Evolutionary conservation across 2,797 vertebrate species (phyloP), one percentile per base, ranked within the genome.

Genomic region (Coreius guichenoti): DNA sequence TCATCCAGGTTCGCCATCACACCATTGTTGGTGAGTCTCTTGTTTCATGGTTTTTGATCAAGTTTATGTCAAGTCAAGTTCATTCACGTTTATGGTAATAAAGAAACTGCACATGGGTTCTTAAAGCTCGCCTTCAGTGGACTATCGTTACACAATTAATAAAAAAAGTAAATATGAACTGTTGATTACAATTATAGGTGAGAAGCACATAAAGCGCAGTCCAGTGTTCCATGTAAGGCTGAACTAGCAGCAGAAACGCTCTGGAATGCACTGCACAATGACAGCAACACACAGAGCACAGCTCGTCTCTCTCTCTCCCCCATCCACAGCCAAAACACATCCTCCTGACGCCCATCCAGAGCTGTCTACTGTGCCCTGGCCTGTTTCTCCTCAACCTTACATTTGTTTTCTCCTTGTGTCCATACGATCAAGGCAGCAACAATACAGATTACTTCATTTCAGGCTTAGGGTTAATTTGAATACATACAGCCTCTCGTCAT

Each of bases 301-400:
- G n/a, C 14, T 3, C 11, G 0, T 49, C 14, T 73, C 43, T 19
- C 29, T 19, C 7, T 9, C 51, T 9, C 63, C 33, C 63, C 26
- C 29, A 58, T 54, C 72, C 23, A 68, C n/a, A 76, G 47, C n/a
- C 58, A 80, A 36, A 73, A 54, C 67, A 61, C 19, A 63, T 43
- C 26, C 39, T 36, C 49, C 36, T 36, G 43, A 61, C 74, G 80
- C 86, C 36, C 73, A 87, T 72, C 69, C 33, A 69, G 43, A 23
- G 58, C 65, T 47, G 73, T 70, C 82, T 84, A 63, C 39, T 39
- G 43, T 11, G 45, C 47, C 39, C 51, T 26, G 69, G 82, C 80
- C 85, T 85, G 85, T 77, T 84, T 88, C 79, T 81, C 29, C 82
- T 84, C 84, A 86, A 78, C 36, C 29, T 51, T 26, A 63, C 43